Percentiles rank a stretch among this genome's conserved stretches.
These are phyloP conservation scores for Characodon lateralis DNA, from an alignment of 2,797 vertebrate species.

Conservation along the genomic window DNA sequence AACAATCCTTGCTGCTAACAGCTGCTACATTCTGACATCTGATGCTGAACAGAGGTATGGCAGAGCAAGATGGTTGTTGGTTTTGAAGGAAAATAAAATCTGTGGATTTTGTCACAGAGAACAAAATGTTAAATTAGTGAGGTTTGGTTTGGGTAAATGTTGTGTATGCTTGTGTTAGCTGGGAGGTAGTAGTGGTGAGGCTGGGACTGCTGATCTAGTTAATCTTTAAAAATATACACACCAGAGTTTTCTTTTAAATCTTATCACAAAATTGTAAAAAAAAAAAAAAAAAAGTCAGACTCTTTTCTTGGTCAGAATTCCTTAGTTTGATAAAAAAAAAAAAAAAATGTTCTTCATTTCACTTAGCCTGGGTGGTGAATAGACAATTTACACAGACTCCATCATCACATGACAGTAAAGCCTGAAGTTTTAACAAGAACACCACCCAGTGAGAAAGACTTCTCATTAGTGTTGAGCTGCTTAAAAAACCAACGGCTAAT, in stretches of 20 bases:
- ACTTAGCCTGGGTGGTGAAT: slow-evolving; percentile 9
- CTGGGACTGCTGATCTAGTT: no score
- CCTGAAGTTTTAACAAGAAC: slow-evolving; percentile 56
- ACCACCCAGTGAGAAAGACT: slow-evolving; percentile 39
- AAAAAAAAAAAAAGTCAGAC: not conserved
- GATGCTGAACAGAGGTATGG: not conserved
- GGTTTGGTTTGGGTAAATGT: not conserved
- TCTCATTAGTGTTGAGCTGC: slow-evolving; percentile 57
- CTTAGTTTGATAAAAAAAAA: slow-evolving; percentile 18
- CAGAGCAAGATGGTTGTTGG: not conserved
- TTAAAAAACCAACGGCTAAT: slow-evolving; percentile 51
- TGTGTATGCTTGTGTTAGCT: not conserved
- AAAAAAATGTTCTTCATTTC: slow-evolving; percentile 18
- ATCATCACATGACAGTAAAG: slow-evolving; percentile 44
- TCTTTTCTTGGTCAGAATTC: not conserved
- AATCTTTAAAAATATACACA: no score
- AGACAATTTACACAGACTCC: slow-evolving; percentile 32
- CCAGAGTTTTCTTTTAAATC: not conserved
- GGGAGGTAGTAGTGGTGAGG: no score
- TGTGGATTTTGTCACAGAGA: not conserved
- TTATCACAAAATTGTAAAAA: not conserved
- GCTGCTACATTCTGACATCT: not conserved
- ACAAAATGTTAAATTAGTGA: not conserved
- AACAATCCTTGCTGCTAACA: not conserved
- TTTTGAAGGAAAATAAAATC: not conserved